Evolutionary conservation across 2,888 invertebrate genomes (phyloP).

Genomic region (Pterobdella sp.): DNA sequence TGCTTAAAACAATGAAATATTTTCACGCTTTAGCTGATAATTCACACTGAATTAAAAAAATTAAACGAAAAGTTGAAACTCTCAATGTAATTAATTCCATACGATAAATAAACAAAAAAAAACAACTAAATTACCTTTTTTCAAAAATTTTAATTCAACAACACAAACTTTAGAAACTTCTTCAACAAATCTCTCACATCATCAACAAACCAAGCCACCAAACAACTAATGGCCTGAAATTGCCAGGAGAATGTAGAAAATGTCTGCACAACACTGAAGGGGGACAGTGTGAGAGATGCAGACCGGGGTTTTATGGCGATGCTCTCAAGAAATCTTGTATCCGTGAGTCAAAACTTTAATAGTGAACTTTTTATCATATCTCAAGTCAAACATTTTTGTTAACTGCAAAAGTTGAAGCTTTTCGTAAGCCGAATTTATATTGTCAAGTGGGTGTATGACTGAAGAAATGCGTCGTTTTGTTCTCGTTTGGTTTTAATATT

Average conservation of each 20-base stretch:
- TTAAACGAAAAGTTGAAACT: no score
- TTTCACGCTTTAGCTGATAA: no score
- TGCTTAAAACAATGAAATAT: no score
- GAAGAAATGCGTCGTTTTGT: no score
- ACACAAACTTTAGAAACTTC: no score
- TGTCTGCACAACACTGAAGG: conserved; percentile 74
- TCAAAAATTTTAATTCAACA: no score
- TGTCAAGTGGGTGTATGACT: no score
- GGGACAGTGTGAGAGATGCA: conserved; percentile 80
- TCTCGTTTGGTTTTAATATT: no score
- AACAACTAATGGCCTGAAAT: conserved; percentile 48
- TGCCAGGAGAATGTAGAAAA: conserved; percentile 52
- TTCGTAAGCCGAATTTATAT: background rate
- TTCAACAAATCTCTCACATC: background rate
- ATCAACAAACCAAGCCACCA: background rate
- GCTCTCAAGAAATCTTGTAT: conserved; percentile 70
- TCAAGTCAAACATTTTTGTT: background rate
- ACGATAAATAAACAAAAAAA: no score
- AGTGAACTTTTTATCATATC: background rate
- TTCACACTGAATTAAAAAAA: no score
- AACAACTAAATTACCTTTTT: no score
- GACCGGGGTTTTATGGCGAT: conserved; percentile 78
- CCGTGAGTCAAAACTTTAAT: conserved; percentile 55
- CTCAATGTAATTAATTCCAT: no score
- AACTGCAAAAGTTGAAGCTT: background rate